Conservation (phyloP, 2,888 invertebrate genomes). For the Drosophila stalkeri region DNA sequence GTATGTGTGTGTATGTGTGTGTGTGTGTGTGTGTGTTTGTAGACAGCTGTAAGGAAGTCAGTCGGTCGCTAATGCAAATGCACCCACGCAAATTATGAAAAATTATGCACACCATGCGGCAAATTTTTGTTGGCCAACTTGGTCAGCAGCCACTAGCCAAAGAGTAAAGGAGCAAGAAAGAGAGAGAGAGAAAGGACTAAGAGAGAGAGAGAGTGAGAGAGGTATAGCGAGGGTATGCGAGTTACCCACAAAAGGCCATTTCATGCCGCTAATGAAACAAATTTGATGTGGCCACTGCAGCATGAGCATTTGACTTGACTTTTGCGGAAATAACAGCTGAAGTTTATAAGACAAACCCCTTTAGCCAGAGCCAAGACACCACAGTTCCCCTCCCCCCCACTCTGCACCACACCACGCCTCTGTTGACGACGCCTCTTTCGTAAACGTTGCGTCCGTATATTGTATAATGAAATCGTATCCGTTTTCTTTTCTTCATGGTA, state of each 20-base stretch:
- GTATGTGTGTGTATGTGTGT: constrained; percentile 28
- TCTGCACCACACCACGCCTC: not conserved
- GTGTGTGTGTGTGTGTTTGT: constrained; percentile 11
- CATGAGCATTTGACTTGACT: constrained; percentile 45
- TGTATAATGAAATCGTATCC: constrained; percentile 66
- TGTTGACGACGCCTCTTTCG: constrained; percentile 35
- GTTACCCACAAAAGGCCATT: constrained; percentile 71
- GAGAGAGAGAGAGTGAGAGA: not conserved
- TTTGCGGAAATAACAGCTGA: constrained; percentile 69
- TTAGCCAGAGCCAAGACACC: not conserved
- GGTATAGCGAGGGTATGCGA: not conserved
- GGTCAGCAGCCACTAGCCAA: constrained; percentile 58
- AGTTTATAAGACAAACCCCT: constrained; percentile 11
- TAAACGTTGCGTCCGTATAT: constrained; percentile 58
- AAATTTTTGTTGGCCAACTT: constrained; percentile 43
- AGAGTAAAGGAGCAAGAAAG: not conserved
- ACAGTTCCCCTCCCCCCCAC: not conserved
- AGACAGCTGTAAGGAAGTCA: constrained; percentile 77
- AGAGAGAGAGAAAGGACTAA: not conserved
- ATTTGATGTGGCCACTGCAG: constrained; percentile 72
- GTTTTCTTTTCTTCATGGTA: constrained; percentile 52
- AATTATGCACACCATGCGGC: constrained; percentile 72
- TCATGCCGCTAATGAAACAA: constrained; percentile 80
- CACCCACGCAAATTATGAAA: constrained; percentile 80
- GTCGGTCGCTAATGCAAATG: constrained; percentile 71